These are phyloP conservation scores for Prietella phreatophila DNA, from an alignment of 2,113 vertebrate species.

Conservation along the genomic window DNA sequence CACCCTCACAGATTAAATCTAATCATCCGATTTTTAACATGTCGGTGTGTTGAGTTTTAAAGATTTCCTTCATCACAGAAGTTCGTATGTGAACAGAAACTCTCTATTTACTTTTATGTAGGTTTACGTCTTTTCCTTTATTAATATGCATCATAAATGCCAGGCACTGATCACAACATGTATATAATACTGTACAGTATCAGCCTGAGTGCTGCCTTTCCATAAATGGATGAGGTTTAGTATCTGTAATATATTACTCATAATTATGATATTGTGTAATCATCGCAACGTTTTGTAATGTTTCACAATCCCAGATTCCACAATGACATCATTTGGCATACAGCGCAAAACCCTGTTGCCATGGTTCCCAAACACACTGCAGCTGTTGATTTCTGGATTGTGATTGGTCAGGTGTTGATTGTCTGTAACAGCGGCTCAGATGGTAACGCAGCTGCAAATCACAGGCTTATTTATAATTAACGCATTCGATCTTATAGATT, in stretches of 20 bases:
- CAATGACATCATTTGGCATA: background rate
- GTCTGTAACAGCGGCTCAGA: background rate
- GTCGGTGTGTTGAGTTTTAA: background rate
- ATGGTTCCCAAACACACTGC: background rate
- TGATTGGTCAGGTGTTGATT: background rate
- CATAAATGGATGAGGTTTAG: background rate
- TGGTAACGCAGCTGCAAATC: background rate
- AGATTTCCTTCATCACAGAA: background rate
- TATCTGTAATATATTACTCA: background rate
- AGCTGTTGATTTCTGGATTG: background rate
- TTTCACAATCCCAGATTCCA: slow-evolving; percentile 3
- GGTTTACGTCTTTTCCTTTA: background rate
- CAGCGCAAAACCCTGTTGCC: background rate
- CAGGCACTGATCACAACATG: background rate
- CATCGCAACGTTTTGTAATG: no score
- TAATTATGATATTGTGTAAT: background rate
- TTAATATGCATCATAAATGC: background rate
- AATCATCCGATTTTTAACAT: background rate
- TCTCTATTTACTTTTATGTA: background rate
- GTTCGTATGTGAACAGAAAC: background rate
- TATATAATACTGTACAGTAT: no score
- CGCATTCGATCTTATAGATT: background rate
- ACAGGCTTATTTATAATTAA: background rate
- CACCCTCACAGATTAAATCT: background rate
- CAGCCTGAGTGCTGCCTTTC: background rate